Conservation (phyloP, 2,113 vertebrate genomes). For the Nettapus auritus region DNA sequence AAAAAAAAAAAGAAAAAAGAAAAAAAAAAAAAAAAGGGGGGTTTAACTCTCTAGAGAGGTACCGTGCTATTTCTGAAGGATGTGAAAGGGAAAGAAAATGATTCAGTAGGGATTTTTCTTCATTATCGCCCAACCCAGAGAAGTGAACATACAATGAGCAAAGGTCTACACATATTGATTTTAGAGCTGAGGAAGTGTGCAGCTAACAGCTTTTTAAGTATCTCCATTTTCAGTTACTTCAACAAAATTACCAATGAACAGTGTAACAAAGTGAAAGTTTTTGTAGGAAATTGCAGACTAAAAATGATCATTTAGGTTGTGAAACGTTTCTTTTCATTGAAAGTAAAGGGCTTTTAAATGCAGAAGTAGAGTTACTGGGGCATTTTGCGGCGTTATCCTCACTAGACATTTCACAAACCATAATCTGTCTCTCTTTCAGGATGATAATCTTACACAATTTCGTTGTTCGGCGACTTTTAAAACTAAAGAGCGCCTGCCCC, state of each 20-base stretch:
- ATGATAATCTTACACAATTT: background rate
- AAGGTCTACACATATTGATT: conserved; percentile 55
- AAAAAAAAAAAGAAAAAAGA: background rate
- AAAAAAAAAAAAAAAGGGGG: background rate
- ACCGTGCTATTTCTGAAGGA: conserved; percentile 35
- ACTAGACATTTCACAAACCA: conserved; percentile 11
- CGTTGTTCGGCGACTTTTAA: background rate
- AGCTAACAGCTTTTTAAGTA: conserved; percentile 68
- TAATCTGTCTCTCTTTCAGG: conserved; percentile 29
- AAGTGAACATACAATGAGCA: conserved; percentile 35
- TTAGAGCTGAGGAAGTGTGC: conserved; percentile 44
- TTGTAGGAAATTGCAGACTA: conserved; percentile 57
- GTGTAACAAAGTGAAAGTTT: conserved; percentile 65
- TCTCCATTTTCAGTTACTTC: conserved; percentile 73
- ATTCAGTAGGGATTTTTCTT: conserved; percentile 63
- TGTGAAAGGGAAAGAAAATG: conserved; percentile 55
- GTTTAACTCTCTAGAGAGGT: conserved; percentile 49
- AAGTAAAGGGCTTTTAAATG: conserved; percentile 49
- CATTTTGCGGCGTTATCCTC: background rate
- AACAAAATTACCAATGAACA: conserved; percentile 67
- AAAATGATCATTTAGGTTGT: conserved; percentile 44
- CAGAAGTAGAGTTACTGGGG: background rate
- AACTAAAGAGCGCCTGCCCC: background rate
- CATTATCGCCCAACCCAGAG: conserved; percentile 45
- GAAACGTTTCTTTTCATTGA: conserved; percentile 58